These are phyloP conservation scores for Palythoa grandis DNA, from an alignment of 92 coral and sea anemone genomes.

Conservation along the genomic window DNA sequence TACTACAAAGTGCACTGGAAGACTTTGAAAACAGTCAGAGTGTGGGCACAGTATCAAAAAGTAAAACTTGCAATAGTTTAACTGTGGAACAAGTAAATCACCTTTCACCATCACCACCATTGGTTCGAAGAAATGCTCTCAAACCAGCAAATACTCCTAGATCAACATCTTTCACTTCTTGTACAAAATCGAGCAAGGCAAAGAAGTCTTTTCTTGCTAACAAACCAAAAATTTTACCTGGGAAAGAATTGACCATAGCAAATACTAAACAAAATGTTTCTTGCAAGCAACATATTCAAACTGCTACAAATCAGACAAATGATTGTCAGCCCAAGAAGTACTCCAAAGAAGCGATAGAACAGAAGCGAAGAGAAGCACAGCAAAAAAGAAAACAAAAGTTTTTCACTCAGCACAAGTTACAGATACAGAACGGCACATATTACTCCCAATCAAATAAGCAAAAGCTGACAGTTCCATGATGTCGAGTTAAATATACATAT, in stretches of 20 bases:
- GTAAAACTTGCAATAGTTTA: background rate
- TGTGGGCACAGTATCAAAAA: background rate
- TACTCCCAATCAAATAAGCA: background rate
- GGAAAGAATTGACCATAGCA: background rate
- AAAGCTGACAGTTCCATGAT: background rate
- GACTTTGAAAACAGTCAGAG: constrained; percentile 60
- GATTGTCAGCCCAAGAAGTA: constrained; percentile 29
- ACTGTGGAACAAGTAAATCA: background rate
- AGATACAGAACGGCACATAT: background rate
- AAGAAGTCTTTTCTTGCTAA: background rate
- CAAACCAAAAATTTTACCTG: background rate
- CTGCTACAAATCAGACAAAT: background rate
- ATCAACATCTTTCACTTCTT: background rate
- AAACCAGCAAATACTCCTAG: background rate
- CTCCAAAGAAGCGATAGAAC: constrained; percentile 81
- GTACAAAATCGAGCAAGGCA: background rate
- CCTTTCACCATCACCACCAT: constrained; percentile 11
- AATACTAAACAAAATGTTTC: background rate
- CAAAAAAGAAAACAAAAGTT: constrained; percentile 66
- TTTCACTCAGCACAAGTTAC: constrained; percentile 22
- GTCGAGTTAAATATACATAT: background rate
- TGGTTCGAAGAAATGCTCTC: background rate
- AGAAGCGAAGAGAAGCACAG: constrained; percentile 73
- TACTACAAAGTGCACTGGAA: constrained; percentile 72
- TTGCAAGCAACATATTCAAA: background rate